Conservation (phyloP, 2,888 invertebrate genomes). For the Heliconius ethilla region DNA sequence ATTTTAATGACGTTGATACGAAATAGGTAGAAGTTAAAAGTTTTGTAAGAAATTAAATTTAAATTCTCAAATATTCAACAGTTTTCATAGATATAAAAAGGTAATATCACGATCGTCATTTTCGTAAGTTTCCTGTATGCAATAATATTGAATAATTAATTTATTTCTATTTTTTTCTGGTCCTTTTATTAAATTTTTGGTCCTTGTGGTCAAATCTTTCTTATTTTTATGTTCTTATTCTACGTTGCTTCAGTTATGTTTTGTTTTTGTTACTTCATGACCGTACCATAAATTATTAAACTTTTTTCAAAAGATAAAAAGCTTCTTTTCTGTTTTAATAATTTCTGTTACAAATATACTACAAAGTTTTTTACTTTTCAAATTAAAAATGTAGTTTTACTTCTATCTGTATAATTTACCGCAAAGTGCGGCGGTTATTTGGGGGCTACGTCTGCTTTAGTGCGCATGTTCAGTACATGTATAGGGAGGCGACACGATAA, state of each 20-base stretch:
- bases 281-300: not conserved
- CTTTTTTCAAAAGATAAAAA: no score
- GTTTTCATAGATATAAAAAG: no score
- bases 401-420: constrained; percentile 63
- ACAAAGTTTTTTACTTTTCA: constrained; percentile 31
- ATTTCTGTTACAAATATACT: not conserved
- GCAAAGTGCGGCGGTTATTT: constrained; percentile 52
- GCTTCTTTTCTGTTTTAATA: no score
- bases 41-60: no score
- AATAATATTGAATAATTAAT: no score
- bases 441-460: constrained; percentile 48
- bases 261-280: not conserved
- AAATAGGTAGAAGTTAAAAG: not conserved
- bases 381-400: constrained; percentile 37
- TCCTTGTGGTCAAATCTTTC: no score
- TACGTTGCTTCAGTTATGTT: not conserved
- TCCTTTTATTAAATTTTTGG: no score
- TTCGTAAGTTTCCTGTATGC: no score
- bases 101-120: no score
- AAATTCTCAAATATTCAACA: not conserved
- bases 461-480: constrained; percentile 65
- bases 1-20: not conserved
- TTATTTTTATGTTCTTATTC: no score
- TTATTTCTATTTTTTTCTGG: no score
- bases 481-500: constrained; percentile 53